A percentile compares a stretch with the other conserved stretches of the same genome.
Conservation (phyloP, 92 coral and sea anemone genomes). For the Umimayanthus kanabou region DNA sequence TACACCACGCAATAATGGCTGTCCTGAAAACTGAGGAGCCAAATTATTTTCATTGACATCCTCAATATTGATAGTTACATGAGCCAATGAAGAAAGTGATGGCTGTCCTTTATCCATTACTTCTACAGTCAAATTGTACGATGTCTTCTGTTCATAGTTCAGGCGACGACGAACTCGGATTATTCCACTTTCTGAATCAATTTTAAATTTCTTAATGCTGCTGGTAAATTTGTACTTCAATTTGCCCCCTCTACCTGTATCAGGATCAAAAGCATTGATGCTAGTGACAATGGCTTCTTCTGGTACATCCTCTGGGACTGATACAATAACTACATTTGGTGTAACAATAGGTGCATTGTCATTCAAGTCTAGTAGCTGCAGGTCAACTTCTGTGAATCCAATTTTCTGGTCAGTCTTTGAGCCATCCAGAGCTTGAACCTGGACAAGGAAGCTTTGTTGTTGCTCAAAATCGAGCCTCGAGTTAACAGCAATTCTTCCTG, state of each 20-base stretch:
- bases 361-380: slow-evolving; percentile 75
- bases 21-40: slow-evolving; percentile 63
- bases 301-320: slow-evolving; percentile 81
- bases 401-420: slow-evolving; percentile 61
- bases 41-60: slow-evolving; percentile 75
- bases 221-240: slow-evolving; percentile 49
- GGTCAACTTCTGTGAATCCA: slow-evolving; percentile 54
- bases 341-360: slow-evolving; percentile 80
- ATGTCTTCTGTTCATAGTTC: slow-evolving; percentile 53
- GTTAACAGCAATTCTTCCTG: slow-evolving; percentile 71
- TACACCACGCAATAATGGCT: slow-evolving; percentile 51
- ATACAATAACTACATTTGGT: slow-evolving; percentile 60
- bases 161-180: slow-evolving; percentile 74
- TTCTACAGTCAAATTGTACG: slow-evolving; percentile 76
- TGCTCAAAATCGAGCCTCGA: slow-evolving; percentile 81
- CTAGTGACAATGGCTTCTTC: slow-evolving; percentile 73
- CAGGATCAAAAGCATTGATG: slow-evolving; percentile 80
- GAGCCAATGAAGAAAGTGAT: slow-evolving; percentile 53
- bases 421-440: slow-evolving; percentile 83
- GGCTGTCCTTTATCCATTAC: slow-evolving; percentile 83
- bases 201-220: slow-evolving; percentile 70
- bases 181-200: slow-evolving; percentile 82
- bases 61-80: slow-evolving; percentile 64
- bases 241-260: slow-evolving; percentile 79
- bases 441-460: slow-evolving; percentile 52